Evolutionary conservation across 2,888 invertebrate species (phyloP).

Genomic region (Rapana venosa): DNA sequence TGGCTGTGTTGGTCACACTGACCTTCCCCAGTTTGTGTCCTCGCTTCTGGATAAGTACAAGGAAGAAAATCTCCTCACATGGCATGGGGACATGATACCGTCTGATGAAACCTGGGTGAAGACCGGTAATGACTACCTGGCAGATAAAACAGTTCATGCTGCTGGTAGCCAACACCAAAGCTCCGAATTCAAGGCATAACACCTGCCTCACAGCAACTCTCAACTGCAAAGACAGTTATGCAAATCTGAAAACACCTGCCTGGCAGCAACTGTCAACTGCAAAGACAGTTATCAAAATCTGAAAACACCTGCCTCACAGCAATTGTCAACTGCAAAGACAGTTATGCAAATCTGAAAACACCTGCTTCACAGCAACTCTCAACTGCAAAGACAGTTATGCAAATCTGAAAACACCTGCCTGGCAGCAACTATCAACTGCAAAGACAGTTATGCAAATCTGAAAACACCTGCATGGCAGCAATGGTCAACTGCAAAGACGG

Average conservation of each 20-base stretch:
- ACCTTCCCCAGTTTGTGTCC: conserved; percentile 12
- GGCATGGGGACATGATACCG: conserved; percentile 27
- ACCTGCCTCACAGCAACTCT: conserved; percentile 20
- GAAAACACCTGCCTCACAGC: too few species aligned
- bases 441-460: too few species aligned
- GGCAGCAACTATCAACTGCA: too few species aligned
- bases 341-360: too few species aligned
- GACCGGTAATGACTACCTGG: conserved; percentile 10
- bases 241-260: background rate
- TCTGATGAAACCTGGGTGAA: conserved; percentile 18
- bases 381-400: conserved; percentile 15
- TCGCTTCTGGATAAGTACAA: conserved; percentile 5
- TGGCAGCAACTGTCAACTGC: too few species aligned
- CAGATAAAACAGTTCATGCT: background rate
- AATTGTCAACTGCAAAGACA: too few species aligned
- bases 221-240: conserved; percentile 4
- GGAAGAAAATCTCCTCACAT: conserved; percentile 6
- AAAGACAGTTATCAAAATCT: too few species aligned
- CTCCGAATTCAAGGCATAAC: conserved; percentile 21
- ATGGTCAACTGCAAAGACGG: too few species aligned
- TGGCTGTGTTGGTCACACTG: background rate
- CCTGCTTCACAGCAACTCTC: background rate
- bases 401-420: background rate
- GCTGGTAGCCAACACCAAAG: conserved; percentile 4
- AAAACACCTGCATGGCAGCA: too few species aligned